A percentile compares a stretch with the other conserved stretches of the same genome.
phyloP scores from a whole-genome alignment of 1,140 invertebrate species.

The Drosophila tropicalis region DNA sequence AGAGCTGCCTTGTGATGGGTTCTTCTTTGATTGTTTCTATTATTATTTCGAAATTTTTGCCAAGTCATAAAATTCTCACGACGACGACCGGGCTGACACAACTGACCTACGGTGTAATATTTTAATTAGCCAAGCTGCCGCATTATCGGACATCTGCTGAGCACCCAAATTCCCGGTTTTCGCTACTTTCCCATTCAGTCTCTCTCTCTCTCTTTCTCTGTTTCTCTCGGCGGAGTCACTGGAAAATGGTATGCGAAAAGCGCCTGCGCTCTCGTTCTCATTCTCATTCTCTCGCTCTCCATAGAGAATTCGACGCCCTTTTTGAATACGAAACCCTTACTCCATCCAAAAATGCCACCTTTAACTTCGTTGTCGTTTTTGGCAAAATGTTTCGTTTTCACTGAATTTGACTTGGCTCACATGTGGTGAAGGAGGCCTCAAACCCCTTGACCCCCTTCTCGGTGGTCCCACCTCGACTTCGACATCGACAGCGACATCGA shows the following conservation, averaged over 20 bases:
- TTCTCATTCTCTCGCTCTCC: background rate
- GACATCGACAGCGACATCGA: background rate
- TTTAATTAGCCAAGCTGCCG: slow-evolving; percentile 67
- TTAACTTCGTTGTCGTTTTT: slow-evolving; percentile 20
- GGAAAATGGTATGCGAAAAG: slow-evolving; percentile 34
- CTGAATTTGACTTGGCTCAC: slow-evolving; percentile 71
- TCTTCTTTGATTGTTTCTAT: background rate
- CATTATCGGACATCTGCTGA: slow-evolving; percentile 32
- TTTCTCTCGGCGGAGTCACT: slow-evolving; percentile 16
- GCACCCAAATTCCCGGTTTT: slow-evolving; percentile 44
- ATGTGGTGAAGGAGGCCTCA: slow-evolving; percentile 21
- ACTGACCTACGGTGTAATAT: slow-evolving; percentile 70
- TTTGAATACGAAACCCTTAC: slow-evolving; percentile 12
- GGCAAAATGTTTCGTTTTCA: slow-evolving; percentile 70
- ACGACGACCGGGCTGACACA: slow-evolving; percentile 9
- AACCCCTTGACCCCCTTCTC: background rate
- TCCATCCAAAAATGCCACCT: slow-evolving; percentile 11
- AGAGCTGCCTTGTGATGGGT: background rate
- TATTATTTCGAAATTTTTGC: slow-evolving; percentile 16
- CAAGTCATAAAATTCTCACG: slow-evolving; percentile 66
- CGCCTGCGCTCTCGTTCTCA: slow-evolving; percentile 47
- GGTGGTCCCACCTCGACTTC: background rate
- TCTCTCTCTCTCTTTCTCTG: too few relatives aligned
- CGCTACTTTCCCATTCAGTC: background rate
- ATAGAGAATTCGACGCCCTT: slow-evolving; percentile 3